phyloP scores from a whole-genome alignment of 2,797 vertebrate genomes.

The Anomalospiza imberbis region DNA sequence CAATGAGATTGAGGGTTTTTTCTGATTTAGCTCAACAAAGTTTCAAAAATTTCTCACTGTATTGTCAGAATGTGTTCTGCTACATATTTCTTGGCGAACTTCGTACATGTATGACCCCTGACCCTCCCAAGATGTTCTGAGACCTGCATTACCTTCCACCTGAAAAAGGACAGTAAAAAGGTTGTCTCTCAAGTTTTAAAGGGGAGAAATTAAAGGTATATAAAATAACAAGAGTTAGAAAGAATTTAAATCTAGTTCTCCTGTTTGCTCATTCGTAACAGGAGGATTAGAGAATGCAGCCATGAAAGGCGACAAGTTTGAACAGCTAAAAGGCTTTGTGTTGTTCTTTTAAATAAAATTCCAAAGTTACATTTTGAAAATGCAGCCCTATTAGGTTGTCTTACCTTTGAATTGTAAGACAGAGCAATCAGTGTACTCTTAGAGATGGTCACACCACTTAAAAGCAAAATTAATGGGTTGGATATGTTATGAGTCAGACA shows the following conservation, averaged over 20 bases:
- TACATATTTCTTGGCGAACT: neutral
- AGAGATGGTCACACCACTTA: neutral
- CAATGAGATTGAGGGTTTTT: neutral
- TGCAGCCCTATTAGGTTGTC: neutral
- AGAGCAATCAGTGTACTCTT: neutral
- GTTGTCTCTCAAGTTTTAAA: neutral
- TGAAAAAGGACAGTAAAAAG: neutral
- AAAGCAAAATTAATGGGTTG: neutral
- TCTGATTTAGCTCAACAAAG: neutral
- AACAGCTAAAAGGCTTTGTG: neutral
- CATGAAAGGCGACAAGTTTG: neutral
- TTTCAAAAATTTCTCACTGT: neutral
- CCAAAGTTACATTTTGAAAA: neutral
- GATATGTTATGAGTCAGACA: neutral
- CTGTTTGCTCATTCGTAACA: neutral
- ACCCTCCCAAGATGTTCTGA: neutral
- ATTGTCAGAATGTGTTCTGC: neutral
- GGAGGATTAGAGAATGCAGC: neutral
- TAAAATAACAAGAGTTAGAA: neutral
- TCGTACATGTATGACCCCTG: rapidly evolving
- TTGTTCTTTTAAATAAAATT: neutral
- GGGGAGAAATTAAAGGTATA: neutral
- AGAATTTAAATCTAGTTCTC: neutral
- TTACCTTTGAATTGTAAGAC: neutral
- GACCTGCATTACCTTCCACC: neutral